These are phyloP conservation scores for Dicyrtomina minuta DNA, from an alignment of 2,888 invertebrate genomes.

Conservation along the genomic window DNA sequence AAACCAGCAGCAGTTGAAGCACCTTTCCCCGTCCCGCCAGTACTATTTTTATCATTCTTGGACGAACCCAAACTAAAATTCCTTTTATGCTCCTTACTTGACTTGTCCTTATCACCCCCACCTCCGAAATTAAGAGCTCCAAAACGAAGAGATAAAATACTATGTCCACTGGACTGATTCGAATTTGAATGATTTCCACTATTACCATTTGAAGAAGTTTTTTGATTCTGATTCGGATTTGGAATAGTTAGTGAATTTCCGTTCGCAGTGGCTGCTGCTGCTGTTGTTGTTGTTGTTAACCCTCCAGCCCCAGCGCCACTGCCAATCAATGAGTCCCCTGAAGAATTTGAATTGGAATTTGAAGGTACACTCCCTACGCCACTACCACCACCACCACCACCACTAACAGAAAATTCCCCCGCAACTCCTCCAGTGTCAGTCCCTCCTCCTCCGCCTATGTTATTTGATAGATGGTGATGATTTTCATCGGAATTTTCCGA, in stretches of 20 bases:
- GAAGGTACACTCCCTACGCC: background rate
- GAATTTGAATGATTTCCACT: conserved; percentile 21
- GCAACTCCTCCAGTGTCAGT: too few species aligned
- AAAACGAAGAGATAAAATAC: conserved; percentile 55
- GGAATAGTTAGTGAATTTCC: background rate
- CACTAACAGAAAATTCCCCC: too few species aligned
- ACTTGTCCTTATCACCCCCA: conserved; percentile 51
- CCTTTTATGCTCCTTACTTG: conserved; percentile 62
- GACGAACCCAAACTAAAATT: conserved; percentile 68
- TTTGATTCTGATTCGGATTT: background rate
- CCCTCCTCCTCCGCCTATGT: background rate
- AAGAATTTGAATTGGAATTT: too few species aligned
- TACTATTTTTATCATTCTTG: conserved; percentile 24
- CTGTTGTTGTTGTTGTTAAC: too few species aligned
- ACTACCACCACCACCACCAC: background rate
- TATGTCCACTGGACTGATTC: conserved; percentile 56
- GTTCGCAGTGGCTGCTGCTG: conserved; percentile 15
- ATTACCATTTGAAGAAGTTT: background rate
- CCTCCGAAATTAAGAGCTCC: conserved; percentile 54
- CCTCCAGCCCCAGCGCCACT: too few species aligned
- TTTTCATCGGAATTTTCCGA: background rate
- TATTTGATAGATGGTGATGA: background rate
- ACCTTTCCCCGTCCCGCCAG: conserved; percentile 20
- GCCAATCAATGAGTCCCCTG: too few species aligned
- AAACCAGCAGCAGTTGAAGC: conserved; percentile 56